Base-by-base conservation (phyloP, 2,888 invertebrate species). In the Oasisia sp. region DNA sequence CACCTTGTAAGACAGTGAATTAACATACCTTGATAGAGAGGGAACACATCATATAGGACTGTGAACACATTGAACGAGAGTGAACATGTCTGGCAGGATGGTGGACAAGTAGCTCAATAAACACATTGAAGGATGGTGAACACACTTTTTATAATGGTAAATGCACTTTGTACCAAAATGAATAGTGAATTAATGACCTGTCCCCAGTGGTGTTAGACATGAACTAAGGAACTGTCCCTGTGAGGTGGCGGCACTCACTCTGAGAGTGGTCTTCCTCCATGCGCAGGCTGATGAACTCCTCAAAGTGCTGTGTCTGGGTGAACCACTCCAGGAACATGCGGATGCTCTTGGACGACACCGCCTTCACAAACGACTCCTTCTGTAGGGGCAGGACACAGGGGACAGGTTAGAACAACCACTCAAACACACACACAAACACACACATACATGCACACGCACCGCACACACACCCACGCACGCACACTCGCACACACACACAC, bases 261-360 rank as follows among this genome's bases (percentile, higher is more conserved):
- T 91, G 50, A 4, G 91, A 32, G 14, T 45, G 74, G n/a, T 38
- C 74, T 89, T 94, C 94, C 92, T 95, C 95, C 38, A 95, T 91
- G 32, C 95, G 94, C 32, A 95, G 95, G 44, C 94, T 94, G n/a
- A 96, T 95, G 93, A 96, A 98, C 91, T 97, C 97, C 93, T 97
- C 97, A 96, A 98, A 98, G 98, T 98, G 98, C 0, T 98, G 98
- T 0, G 98, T 98, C 95, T 98, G 98, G 0, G 98, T 97, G 96
- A 98, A 98, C 98, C 98, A 98, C 94, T 98, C 98, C 0, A 98
- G 97, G 96, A 98, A 98, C 94, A 97, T 97, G 94, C 97, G 97
- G 89, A 97, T 94, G 32, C 95, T 94, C 90, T 94, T 94, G 0
- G 98, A 97, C 0, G 97, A 95, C 7, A 97, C 97, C 93, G 97